These are phyloP conservation scores for Rhabdornis inornatus DNA, from an alignment of 2,113 vertebrate genomes.

Conservation along the genomic window DNA sequence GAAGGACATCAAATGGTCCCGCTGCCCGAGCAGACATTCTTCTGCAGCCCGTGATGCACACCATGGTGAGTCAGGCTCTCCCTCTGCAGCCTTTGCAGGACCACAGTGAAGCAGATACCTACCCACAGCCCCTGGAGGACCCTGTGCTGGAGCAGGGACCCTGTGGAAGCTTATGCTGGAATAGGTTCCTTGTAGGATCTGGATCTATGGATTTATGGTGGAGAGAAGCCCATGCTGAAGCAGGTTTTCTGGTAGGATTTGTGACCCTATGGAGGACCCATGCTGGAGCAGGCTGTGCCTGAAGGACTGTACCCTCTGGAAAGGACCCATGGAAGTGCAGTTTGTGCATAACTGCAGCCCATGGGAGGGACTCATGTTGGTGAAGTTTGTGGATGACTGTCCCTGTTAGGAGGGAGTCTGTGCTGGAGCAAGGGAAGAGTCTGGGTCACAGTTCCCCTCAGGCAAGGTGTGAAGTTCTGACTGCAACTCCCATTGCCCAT, in stretches of 20 bases:
- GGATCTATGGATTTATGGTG: background rate
- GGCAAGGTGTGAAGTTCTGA: background rate
- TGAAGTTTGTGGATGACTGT: background rate
- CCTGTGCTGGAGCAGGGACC: background rate
- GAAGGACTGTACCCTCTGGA: background rate
- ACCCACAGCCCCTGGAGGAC: background rate
- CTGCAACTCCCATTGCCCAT: background rate
- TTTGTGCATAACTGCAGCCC: background rate
- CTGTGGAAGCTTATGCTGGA: background rate
- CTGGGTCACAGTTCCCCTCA: background rate
- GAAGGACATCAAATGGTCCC: background rate
- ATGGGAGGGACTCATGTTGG: fast-evolving
- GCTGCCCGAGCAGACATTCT: background rate
- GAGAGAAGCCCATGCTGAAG: background rate
- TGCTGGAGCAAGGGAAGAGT: background rate
- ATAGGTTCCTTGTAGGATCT: background rate
- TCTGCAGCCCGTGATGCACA: fast-evolving
- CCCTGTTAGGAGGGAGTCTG: background rate
- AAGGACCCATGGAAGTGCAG: background rate
- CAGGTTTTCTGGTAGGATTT: background rate
- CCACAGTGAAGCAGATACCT: background rate
- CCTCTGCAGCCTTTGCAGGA: background rate
- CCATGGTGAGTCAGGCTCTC: background rate
- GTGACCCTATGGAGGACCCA: background rate
- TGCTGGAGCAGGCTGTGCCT: background rate